Conservation (phyloP, 2,888 invertebrate species). For the Rotaria macrura region DNA sequence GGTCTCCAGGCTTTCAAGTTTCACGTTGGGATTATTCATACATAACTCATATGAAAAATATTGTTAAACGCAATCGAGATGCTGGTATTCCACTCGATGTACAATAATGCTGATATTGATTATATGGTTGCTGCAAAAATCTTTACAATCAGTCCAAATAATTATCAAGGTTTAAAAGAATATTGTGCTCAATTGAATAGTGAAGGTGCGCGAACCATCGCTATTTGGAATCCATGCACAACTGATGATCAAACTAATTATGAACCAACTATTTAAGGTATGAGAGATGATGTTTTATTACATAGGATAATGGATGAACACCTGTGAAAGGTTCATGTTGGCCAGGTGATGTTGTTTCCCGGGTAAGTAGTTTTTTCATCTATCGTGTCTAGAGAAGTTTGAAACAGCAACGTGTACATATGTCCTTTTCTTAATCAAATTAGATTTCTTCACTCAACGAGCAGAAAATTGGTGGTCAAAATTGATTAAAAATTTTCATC, state of each 20-base stretch:
- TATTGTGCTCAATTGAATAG: conserved; percentile 37
- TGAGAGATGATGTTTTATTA: conserved; percentile 31
- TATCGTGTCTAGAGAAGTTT: too few species aligned
- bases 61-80: conserved; percentile 41
- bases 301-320: conserved; percentile 25
- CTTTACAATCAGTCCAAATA: conserved; percentile 42
- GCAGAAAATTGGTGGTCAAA: conserved; percentile 39
- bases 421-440: too few species aligned
- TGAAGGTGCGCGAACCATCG: conserved; percentile 42
- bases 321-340: conserved; percentile 1
- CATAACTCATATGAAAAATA: conserved; percentile 40
- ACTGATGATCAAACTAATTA: conserved; percentile 28
- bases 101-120: conserved; percentile 42
- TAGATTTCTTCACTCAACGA: conserved; percentile 39
- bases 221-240: conserved; percentile 38
- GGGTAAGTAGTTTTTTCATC: not conserved
- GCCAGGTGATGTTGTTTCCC: not conserved
- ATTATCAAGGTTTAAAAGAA: conserved; percentile 37
- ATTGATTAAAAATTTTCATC: conserved; percentile 9
- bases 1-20: conserved; percentile 76
- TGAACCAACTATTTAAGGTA: conserved; percentile 29
- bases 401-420: too few species aligned
- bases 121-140: conserved; percentile 41
- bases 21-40: conserved; percentile 57
- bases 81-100: conserved; percentile 41